Base-by-base conservation (phyloP, 2,113 vertebrate species). In the Pteropus alecto region DNA sequence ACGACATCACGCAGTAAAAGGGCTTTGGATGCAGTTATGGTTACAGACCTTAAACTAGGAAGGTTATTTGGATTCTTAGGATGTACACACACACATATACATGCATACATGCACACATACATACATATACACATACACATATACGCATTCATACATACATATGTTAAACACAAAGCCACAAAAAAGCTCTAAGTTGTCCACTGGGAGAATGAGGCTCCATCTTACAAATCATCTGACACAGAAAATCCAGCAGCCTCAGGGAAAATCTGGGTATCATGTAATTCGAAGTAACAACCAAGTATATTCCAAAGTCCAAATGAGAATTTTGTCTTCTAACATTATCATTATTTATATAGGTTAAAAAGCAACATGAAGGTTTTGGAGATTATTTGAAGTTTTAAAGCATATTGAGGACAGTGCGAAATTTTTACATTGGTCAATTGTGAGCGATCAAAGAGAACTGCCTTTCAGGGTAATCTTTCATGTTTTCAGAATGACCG, bases 331-430 rank as follows among this genome's bases (percentile, higher is more conserved):
- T 87, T 63, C 26, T 61, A 14, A 56, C 54, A n/a, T 68, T 30
- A 11, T 13, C 58, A 79, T 56, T 73, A 46, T 56, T 85, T 93
- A 67, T 48, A 41, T 85, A 14, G 8, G 54, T 74, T 68, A 21
- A 87, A 86, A 71, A 56, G 5, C 65, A 87, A 7, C 2, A 30
- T 22, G 73, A 63, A 35, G 79, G 81, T 91, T 54, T 33, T 18
- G 73, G 56, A 43, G 74, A 85, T 88, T 41, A 35, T 70, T 78
- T 77, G 22, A 65, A 78, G 76, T 92, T 77, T 92, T 6, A 67
- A 89, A 77, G 46, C 38, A 46, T 33, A 38, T 54, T 51, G 43
- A 81, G 22, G 60, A 74, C 30, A 82, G 46, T 8, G 19, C 3
- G 54, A 54, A 38, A 82, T 33, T 86, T 79, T 87, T 92, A 38